These are phyloP conservation scores for Scopus umbretta DNA, from an alignment of 2,113 vertebrate genomes.

Conservation along the genomic window DNA sequence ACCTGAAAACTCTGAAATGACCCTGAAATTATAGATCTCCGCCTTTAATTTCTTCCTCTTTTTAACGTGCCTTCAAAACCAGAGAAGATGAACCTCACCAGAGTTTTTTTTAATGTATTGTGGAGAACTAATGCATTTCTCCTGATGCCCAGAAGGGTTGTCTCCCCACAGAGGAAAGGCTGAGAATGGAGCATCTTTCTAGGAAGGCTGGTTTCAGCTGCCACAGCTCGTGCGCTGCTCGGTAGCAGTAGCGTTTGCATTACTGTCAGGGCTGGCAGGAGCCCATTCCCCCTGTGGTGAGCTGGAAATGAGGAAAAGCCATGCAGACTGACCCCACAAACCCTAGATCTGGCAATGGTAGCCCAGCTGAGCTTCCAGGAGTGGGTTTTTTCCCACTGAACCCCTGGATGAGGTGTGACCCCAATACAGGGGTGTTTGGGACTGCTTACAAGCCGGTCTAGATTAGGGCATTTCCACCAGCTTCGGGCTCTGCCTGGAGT, in stretches of 20 bases:
- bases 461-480: neutral
- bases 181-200: neutral
- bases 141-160: neutral
- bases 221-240: neutral
- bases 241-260: neutral
- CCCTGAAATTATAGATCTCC: neutral
- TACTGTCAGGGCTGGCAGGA: neutral
- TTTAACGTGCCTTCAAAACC: neutral
- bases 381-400: neutral
- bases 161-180: neutral
- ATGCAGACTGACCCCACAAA: rapidly evolving
- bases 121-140: neutral
- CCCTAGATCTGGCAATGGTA: neutral
- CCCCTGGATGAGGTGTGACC: neutral
- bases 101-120: neutral
- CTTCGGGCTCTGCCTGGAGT: neutral
- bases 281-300: neutral
- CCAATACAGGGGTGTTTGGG: neutral
- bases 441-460: neutral
- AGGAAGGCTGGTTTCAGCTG: neutral
- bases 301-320: neutral
- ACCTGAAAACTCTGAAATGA: neutral
- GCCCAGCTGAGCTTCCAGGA: neutral
- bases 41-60: neutral
- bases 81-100: neutral